Evolutionary conservation across 2,797 vertebrate species (phyloP), one percentile per base, ranked within the genome.

Genomic region (Chanos chanos): DNA sequence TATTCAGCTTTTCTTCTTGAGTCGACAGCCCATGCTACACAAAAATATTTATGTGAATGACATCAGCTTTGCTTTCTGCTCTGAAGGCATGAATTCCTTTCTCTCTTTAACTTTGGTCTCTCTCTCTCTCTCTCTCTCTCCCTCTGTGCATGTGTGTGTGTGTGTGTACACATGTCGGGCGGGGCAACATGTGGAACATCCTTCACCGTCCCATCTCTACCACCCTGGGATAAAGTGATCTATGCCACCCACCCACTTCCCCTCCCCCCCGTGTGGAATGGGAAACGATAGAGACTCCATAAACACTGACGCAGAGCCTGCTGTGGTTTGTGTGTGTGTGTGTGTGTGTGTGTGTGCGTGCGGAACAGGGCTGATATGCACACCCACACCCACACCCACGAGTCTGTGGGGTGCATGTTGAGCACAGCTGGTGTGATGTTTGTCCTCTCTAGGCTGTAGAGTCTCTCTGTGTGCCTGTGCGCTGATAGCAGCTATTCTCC

Each of bases 1-100:
- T 22, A 3, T n/a, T n/a, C 24, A 66, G 44, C 49, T 73, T 43
- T 44, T 44, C 41, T 50, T 66, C 44, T 57, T 52, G 5, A 3
- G 41, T 58, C 27, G 51, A 25, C 43, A 61, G 50, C 41, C 55
- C 60, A 34, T 22, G 59, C 13, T 60, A 63, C 63, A 43, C 15
- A 30, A 63, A 62, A 63, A 63, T 63, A 63, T 66, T 73, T 66
- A 69, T 62, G 60, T 65, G 34, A 7, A 57, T 72, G 51, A 72
- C 51, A 53, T 72, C 57, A 62, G 52, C 16, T 45, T 68, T 8
- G 65, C 33, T 64, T 43, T 47, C 47, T 13, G 1, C 22, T 61
- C 28, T 61, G 41, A 54, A 47, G n/a, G 31, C 45, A 40, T 15
- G 40, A 39, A 60, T 33, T 61, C 50, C 64, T 30, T 22, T 1